Evolutionary conservation across 2,888 invertebrate genomes (phyloP).

Genomic region (Cosmopolites sordidus): DNA sequence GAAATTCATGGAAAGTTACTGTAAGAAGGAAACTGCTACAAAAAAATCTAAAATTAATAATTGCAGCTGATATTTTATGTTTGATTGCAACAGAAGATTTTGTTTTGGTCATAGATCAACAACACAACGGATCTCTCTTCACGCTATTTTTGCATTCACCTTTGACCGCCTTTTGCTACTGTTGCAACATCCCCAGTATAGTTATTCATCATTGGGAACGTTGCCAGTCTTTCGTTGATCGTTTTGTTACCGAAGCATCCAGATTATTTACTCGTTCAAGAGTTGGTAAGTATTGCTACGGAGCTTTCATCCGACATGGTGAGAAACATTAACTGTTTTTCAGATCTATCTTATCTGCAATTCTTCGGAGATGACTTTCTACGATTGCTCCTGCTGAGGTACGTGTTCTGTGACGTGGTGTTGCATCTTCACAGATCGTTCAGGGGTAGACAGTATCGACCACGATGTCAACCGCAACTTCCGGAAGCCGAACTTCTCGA

Average conservation of each 20-base stretch:
- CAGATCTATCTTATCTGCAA: constrained; percentile 69
- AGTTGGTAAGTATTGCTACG: constrained; percentile 59
- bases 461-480: constrained; percentile 78
- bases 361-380: constrained; percentile 96
- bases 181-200: constrained; percentile 82
- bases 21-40: too few species aligned
- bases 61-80: too few species aligned
- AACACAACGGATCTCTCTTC: constrained; percentile 87
- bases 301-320: neutral
- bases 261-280: constrained; percentile 75
- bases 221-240: constrained; percentile 81
- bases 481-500: constrained; percentile 84
- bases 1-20: too few species aligned
- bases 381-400: constrained; percentile 80
- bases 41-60: too few species aligned
- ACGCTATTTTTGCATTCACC: constrained; percentile 95
- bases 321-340: constrained; percentile 13
- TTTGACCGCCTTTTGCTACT: constrained; percentile 84
- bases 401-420: constrained; percentile 90
- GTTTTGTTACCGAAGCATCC: constrained; percentile 85
- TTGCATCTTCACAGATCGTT: constrained; percentile 82
- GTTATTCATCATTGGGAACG: constrained; percentile 87
- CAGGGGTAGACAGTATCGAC: constrained; percentile 79
- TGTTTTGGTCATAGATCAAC: constrained; percentile 58
- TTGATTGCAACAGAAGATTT: too few species aligned